Evolutionary conservation across 2,113 vertebrate species (phyloP).

Genomic region (Dasypus novemcinctus): DNA sequence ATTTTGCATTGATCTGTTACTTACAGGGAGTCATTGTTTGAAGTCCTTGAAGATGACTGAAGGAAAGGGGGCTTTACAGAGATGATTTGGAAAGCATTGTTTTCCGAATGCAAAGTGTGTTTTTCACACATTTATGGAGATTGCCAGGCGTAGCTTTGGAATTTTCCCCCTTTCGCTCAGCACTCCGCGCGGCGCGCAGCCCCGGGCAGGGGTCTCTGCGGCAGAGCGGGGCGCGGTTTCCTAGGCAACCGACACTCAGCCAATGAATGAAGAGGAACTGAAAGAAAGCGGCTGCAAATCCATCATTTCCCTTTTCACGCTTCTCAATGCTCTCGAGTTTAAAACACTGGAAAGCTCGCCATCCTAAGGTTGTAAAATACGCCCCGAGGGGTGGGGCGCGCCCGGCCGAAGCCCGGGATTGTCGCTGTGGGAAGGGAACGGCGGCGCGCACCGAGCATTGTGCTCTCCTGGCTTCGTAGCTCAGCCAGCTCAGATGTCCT

Average conservation of each 20-base stretch:
- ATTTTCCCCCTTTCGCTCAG: neutral
- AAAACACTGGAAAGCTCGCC: slow-evolving; percentile 23
- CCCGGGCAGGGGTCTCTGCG: neutral
- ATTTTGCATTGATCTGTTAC: neutral
- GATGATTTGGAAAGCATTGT: neutral
- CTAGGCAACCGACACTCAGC: slow-evolving; percentile 70
- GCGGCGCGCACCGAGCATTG: neutral
- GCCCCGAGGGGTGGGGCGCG: neutral
- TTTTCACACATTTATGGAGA: neutral
- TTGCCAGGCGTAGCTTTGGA: neutral
- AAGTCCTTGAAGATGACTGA: neutral
- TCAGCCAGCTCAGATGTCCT: neutral
- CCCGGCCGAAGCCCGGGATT: neutral
- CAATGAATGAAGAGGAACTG: slow-evolving; percentile 58
- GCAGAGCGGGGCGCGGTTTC: slow-evolving; percentile 44
- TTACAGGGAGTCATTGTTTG: neutral
- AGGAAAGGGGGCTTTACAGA: neutral
- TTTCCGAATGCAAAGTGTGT: neutral
- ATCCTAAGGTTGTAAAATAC: neutral
- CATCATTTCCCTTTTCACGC: neutral
- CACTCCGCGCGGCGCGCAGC: neutral
- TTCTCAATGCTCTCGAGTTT: slow-evolving; percentile 29
- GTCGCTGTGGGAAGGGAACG: too few relatives aligned
- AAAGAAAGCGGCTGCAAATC: slow-evolving; percentile 47
- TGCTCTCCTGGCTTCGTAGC: neutral